phyloP scores from a whole-genome alignment of 2,888 invertebrate genomes.

The Crematogaster levior region DNA sequence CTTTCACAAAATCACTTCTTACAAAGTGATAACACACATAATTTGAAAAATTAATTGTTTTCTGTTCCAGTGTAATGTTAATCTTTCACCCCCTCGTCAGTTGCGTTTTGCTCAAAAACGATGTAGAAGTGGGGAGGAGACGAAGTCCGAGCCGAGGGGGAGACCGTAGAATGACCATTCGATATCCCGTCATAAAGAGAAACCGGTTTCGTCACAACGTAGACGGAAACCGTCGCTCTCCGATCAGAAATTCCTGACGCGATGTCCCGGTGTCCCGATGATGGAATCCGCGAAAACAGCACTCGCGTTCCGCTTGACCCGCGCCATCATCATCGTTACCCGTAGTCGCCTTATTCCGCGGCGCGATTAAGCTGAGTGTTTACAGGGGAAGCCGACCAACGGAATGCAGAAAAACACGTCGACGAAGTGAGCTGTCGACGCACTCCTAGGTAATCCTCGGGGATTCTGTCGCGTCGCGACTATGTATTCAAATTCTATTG shows the following conservation, averaged over 20 bases:
- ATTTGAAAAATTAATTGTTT: conserved; percentile 13
- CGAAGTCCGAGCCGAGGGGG: conserved; percentile 38
- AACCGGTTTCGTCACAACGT: conserved; percentile 74
- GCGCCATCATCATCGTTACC: conserved; percentile 16
- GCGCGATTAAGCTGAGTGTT: conserved; percentile 61
- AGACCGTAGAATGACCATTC: conserved; percentile 66
- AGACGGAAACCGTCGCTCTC: conserved; percentile 71
- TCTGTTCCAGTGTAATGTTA: conserved; percentile 1
- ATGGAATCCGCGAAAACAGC: conserved; percentile 65
- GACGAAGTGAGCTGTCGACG: conserved; percentile 57
- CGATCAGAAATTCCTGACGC: conserved; percentile 65
- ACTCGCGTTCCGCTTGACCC: conserved; percentile 40
- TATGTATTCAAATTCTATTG: conserved; percentile 44
- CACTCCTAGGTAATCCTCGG: conserved; percentile 1
- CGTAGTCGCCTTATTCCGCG: conserved; percentile 30
- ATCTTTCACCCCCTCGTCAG: conserved; percentile 23
- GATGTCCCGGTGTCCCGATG: conserved; percentile 39
- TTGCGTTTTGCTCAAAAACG: conserved; percentile 39
- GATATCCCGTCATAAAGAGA: conserved; percentile 75
- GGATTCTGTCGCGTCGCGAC: background rate
- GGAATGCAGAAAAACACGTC: conserved; percentile 68
- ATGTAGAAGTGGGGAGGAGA: background rate
- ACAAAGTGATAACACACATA: background rate
- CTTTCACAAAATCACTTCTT: background rate
- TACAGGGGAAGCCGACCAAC: conserved; percentile 52